Evolutionary conservation across 2,113 vertebrate genomes (phyloP).

Genomic region (Centropus bengalensis): DNA sequence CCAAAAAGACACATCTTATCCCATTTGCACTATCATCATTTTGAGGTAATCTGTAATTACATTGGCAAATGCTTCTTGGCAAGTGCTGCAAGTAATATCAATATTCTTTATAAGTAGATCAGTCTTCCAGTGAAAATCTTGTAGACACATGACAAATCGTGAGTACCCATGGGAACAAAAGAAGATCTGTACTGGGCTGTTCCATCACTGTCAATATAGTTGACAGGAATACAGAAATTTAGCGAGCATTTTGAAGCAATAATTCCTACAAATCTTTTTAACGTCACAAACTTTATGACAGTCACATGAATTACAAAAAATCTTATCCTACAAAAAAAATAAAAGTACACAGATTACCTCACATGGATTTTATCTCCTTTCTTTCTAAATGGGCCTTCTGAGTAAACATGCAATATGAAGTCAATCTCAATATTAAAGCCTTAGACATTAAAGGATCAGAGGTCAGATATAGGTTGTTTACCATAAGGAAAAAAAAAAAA

Average conservation of each 20-base stretch:
- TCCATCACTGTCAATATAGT: background rate
- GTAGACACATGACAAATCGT: background rate
- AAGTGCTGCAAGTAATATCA: background rate
- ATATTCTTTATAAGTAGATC: background rate
- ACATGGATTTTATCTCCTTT: background rate
- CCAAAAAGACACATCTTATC: background rate
- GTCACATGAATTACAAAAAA: constrained; percentile 57
- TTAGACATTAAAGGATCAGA: background rate
- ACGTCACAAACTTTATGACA: constrained; percentile 29
- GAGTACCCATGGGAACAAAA: background rate
- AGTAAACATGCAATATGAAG: background rate
- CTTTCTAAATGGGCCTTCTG: background rate
- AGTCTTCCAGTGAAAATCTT: background rate
- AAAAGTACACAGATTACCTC: background rate
- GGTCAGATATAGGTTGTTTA: background rate
- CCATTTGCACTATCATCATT: background rate
- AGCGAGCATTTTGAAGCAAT: background rate
- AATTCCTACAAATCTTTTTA: background rate
- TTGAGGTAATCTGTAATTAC: background rate
- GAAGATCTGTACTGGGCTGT: background rate
- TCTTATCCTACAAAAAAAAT: background rate
- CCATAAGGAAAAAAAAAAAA: background rate
- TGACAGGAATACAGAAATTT: background rate
- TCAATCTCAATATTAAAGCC: background rate
- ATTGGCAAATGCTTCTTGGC: background rate